Percentiles rank a stretch among this genome's conserved stretches.
These are phyloP conservation scores for Upupa epops DNA, from an alignment of 2,113 vertebrate genomes.

Conservation along the genomic window DNA sequence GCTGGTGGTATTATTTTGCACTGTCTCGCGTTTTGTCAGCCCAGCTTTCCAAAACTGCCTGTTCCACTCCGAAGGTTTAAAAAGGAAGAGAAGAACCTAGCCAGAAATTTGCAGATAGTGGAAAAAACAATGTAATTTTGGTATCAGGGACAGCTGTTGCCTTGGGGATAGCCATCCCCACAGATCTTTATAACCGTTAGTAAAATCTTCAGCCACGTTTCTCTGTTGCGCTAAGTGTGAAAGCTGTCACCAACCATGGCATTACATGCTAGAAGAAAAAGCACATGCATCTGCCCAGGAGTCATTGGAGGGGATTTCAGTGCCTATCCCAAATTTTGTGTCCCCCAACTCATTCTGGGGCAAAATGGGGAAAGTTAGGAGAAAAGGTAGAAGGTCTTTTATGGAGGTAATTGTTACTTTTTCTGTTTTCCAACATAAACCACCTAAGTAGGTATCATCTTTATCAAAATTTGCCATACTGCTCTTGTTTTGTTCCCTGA, in stretches of 20 bases:
- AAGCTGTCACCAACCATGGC: accelerated
- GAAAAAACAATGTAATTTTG: neutral
- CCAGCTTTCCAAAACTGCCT: neutral
- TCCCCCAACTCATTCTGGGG: neutral
- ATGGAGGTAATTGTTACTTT: neutral
- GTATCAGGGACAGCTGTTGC: neutral
- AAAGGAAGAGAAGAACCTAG: neutral
- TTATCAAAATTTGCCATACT: neutral
- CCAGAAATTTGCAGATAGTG: neutral
- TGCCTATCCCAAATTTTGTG: neutral
- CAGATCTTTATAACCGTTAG: neutral
- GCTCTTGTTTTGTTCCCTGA: neutral
- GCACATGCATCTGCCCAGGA: neutral
- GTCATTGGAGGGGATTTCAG: accelerated
- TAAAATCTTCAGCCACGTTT: neutral
- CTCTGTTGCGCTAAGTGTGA: neutral
- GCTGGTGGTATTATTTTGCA: neutral
- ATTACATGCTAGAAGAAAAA: neutral
- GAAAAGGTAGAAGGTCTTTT: neutral
- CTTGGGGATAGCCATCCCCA: neutral
- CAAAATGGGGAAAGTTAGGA: neutral
- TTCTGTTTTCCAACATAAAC: neutral
- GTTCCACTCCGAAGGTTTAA: neutral
- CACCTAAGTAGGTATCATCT: neutral
- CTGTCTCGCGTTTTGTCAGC: neutral